These are phyloP conservation scores for Daktulosphaira vitifoliae DNA, from an alignment of 1,140 invertebrate species.

Conservation along the genomic window DNA sequence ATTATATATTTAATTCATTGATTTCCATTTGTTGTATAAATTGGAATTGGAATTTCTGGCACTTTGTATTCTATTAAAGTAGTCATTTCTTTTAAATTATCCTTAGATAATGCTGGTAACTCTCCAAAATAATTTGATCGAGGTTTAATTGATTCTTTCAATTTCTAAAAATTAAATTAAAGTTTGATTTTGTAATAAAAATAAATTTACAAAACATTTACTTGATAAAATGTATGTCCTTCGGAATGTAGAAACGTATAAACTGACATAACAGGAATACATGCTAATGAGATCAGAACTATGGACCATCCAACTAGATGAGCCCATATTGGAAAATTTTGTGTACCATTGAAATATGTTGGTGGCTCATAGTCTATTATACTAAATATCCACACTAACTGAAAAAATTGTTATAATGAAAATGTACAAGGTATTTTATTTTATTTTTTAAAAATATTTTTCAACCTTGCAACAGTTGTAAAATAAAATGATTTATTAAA, in stretches of 20 bases:
- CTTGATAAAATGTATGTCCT: conserved; percentile 62
- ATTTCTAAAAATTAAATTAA: conserved; percentile 37
- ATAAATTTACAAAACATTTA: too few species aligned
- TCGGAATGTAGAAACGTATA: conserved; percentile 59
- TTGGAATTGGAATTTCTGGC: conserved; percentile 25
- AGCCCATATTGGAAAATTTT: conserved; percentile 75
- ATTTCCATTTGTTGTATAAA: too few species aligned
- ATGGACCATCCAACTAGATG: conserved; percentile 79
- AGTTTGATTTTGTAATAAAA: too few species aligned
- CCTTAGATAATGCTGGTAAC: conserved; percentile 15
- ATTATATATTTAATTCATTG: too few species aligned
- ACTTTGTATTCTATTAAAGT: conserved; percentile 36
- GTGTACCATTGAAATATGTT: conserved; percentile 64
- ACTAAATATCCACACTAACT: conserved; percentile 78
- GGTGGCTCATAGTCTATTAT: conserved; percentile 77
- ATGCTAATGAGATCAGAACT: conserved; percentile 69
- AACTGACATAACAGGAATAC: conserved; percentile 72
- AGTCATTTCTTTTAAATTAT: conserved; percentile 37
- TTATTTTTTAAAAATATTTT: too few species aligned
- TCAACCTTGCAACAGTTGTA: too few species aligned
- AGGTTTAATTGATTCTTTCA: conserved; percentile 35
- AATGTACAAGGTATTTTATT: too few species aligned
- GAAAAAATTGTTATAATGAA: conserved; percentile 41
- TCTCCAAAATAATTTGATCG: conserved; percentile 34
- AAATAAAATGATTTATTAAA: too few species aligned